phyloP scores from a whole-genome alignment of 2,888 invertebrate genomes.

The Meganola albula region DNA sequence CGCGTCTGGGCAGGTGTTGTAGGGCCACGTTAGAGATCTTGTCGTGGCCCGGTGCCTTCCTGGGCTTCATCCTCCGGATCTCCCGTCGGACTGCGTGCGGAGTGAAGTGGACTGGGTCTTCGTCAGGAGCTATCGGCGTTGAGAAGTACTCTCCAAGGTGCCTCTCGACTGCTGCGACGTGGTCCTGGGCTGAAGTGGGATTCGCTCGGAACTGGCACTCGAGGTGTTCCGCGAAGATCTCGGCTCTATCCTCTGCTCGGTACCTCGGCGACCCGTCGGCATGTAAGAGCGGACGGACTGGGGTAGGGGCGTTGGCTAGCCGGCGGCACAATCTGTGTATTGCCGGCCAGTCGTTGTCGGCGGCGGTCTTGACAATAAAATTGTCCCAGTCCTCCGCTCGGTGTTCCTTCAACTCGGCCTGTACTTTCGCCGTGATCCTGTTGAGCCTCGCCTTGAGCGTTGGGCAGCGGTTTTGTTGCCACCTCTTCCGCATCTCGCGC shows the following conservation, averaged over 20 bases:
- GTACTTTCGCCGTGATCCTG: too few species aligned
- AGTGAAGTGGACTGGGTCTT: background rate
- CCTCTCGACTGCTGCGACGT: background rate
- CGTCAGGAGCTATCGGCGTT: background rate
- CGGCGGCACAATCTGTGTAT: background rate
- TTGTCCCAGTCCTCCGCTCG: background rate
- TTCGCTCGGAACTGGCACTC: background rate
- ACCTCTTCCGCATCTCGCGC: too few species aligned
- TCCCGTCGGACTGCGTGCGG: background rate
- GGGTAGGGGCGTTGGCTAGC: background rate
- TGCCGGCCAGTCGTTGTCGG: background rate
- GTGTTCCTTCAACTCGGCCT: background rate
- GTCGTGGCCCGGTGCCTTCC: slow-evolving; percentile 1
- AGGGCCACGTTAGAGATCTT: background rate
- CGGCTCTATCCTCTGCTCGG: slow-evolving; percentile 1
- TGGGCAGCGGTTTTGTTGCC: too few species aligned
- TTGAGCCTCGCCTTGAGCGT: too few species aligned
- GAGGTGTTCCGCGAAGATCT: background rate
- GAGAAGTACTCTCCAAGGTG: background rate
- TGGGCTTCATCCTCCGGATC: background rate
- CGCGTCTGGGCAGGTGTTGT: background rate
- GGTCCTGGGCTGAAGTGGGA: background rate
- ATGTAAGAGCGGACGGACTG: background rate
- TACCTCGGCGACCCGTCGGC: background rate
- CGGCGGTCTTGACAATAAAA: background rate